Evolutionary conservation across 2,113 vertebrate genomes (phyloP), one percentile per base, ranked within the genome.

Genomic region (Gavialis gangeticus): DNA sequence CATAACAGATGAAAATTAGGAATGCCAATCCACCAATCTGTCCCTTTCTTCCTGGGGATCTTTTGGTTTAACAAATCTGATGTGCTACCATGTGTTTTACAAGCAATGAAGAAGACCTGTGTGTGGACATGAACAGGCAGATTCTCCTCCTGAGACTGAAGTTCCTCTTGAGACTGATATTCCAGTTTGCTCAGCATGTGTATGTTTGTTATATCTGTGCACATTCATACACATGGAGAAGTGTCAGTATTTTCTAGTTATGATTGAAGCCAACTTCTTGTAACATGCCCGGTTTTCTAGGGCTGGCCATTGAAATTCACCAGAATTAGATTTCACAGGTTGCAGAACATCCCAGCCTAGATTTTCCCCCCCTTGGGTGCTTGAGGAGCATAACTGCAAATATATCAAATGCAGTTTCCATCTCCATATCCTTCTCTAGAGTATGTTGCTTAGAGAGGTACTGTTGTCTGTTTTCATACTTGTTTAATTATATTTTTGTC

Each of bases 21-120:
- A 79, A 73, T 6, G 14, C 58, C 62, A 71, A 87, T 94, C 82
- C 77, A 92, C 90, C 92, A 24, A 85, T 69, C 91, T 89, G 85
- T 93, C 92, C 84, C 54, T 90, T 96, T 90, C 90, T 96, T 96
- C 86, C 82, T 90, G 91, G 82, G 46, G 85, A 34, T 87, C 93
- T 88, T 92, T 94, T 77, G 91, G 84, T 95, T 78, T 95, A 88
- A 87, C 63, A 16, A 91, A 59, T 87, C 82, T 73, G 79, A 88
- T 78, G 84, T 82, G 34, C 59, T 91, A 12, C 82, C 75, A 3
- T 96, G 87, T 87, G 60, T 91, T 46, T 94, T 57, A 7, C 25
- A 86, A 84, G 75, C 57, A 80, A 66, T 10, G 21, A 79, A 46
- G 64, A 79, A 75, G 81, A 69, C 8, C 19, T 73, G 6, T 27